Percentiles rank a stretch among this genome's conserved stretches.
Evolutionary conservation across 2,888 invertebrate species (phyloP).

Genomic region (Himalopsyche tibetana): DNA sequence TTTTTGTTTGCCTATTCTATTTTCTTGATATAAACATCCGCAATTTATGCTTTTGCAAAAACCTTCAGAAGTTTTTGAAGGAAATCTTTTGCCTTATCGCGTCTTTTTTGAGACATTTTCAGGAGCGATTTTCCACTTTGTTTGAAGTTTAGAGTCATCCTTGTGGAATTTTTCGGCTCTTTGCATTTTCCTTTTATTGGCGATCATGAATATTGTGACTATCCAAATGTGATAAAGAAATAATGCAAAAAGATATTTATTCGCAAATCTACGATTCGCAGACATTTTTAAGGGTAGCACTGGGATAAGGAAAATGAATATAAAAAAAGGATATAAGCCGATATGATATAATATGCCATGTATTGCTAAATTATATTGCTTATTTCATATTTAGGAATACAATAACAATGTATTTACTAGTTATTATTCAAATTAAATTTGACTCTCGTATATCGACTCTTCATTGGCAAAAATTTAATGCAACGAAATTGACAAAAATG

Average conservation of each 20-base stretch:
- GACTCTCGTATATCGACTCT: too few relatives aligned
- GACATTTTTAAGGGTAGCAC: too few relatives aligned
- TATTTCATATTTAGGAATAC: too few relatives aligned
- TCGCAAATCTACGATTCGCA: background rate
- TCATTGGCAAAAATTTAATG: too few relatives aligned
- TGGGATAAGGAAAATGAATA: too few relatives aligned
- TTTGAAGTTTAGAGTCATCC: conserved; percentile 29
- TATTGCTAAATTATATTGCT: too few relatives aligned
- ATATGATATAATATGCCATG: too few relatives aligned
- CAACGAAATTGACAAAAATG: too few relatives aligned
- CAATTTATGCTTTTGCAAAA: conserved; percentile 10
- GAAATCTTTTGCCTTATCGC: conserved; percentile 8
- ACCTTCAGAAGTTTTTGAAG: conserved; percentile 16
- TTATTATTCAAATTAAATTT: too few relatives aligned
- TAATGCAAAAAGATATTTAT: background rate
- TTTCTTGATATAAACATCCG: conserved; percentile 24
- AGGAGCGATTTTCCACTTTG: conserved; percentile 26
- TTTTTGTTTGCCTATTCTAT: conserved; percentile 4
- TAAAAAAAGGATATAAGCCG: too few relatives aligned
- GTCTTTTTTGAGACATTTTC: background rate
- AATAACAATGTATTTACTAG: too few relatives aligned
- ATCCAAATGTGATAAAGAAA: conserved; percentile 13
- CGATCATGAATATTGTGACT: conserved; percentile 1
- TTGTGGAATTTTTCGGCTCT: conserved; percentile 25
- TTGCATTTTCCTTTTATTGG: conserved; percentile 1